These are phyloP conservation scores for Cynopterus brachyotis DNA, from an alignment of 2,113 vertebrate species.

Conservation along the genomic window DNA sequence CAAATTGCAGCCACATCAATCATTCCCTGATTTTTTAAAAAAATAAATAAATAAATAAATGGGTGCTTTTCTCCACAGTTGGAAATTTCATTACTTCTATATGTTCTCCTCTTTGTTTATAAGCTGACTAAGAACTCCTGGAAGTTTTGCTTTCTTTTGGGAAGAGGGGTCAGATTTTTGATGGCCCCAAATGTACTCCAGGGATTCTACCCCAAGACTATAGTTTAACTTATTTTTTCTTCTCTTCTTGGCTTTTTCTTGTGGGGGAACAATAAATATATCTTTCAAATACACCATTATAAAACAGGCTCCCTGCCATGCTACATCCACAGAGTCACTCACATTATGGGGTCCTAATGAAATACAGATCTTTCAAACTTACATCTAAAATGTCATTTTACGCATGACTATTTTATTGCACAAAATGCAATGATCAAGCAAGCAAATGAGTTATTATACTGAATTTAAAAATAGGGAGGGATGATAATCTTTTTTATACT, in stretches of 20 bases:
- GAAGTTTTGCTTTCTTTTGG: conserved; percentile 80
- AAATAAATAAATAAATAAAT: conserved; percentile 81
- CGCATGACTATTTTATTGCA: conserved; percentile 60
- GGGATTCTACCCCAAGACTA: conserved; percentile 67
- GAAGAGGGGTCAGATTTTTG: conserved; percentile 80
- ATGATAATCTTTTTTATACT: background rate
- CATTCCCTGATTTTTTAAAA: conserved; percentile 75
- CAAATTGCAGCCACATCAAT: conserved; percentile 81
- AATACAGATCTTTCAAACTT: conserved; percentile 72
- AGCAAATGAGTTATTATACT: conserved; percentile 51
- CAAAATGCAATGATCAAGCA: conserved; percentile 36
- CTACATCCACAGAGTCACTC: conserved; percentile 58
- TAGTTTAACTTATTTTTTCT: conserved; percentile 73
- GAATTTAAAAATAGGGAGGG: background rate
- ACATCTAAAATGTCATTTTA: conserved; percentile 69
- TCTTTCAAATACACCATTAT: conserved; percentile 71
- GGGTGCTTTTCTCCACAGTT: conserved; percentile 77
- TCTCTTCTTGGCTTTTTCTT: conserved; percentile 69
- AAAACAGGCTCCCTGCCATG: conserved; percentile 67
- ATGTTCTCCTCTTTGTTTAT: conserved; percentile 77
- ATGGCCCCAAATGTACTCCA: conserved; percentile 73
- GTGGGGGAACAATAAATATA: conserved; percentile 73
- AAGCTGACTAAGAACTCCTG: conserved; percentile 81
- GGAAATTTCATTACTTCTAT: conserved; percentile 83
- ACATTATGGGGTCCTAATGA: conserved; percentile 72